Evolutionary conservation across 1,140 invertebrate species (phyloP), one percentile per base, ranked within the genome.

Genomic region (Camponotus floridanus): DNA sequence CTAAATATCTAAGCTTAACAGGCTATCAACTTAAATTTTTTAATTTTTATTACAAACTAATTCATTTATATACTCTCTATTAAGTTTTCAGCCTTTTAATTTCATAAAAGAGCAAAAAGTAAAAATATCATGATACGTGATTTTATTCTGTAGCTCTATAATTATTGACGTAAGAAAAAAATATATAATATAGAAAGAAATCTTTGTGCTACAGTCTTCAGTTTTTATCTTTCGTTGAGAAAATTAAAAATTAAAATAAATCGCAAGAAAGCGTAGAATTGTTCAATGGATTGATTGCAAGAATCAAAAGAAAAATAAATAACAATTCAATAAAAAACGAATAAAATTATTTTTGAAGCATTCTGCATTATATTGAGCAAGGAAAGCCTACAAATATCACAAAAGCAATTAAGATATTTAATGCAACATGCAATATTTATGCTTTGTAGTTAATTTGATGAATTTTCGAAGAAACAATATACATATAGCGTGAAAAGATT

Each of bases 31-130:
- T 57, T 61, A 83, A 83, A 42, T 73, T 45, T 26, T 48, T 51
- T 21, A 36, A 67, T 45, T 83, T 48, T 70, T 8, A n/a, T 73
- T 73, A 74, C 68, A 61, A 83, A n/a, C 55, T 59, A 74, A 36
- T 39, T 45, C 11, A 55, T 39, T 73, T 51, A 59, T 33, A 78
- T 36, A 71, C 13, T 71, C 68, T 39, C 55, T 39, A 79, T 68
- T 48, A 83, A 73, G 31, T 73, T 73, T 59, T 83, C 39, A 83
- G 68, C 79, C 68, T 61, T 83, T 73, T 1, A 45, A 45, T 68
- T 55, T 33, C 68, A n/a, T 45, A 45, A 59, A 45, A 39, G 26
- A 13, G 6, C 42, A 68, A 68, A 18, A 68, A 57, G 13, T 76
- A 45, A 65, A 48, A 39, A 74, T 36, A 2, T 26, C 6, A 33